Percentiles rank a stretch among this genome's conserved stretches.
Evolutionary conservation across 2,113 vertebrate genomes (phyloP).

Genomic region (Marcusenius ussheri): DNA sequence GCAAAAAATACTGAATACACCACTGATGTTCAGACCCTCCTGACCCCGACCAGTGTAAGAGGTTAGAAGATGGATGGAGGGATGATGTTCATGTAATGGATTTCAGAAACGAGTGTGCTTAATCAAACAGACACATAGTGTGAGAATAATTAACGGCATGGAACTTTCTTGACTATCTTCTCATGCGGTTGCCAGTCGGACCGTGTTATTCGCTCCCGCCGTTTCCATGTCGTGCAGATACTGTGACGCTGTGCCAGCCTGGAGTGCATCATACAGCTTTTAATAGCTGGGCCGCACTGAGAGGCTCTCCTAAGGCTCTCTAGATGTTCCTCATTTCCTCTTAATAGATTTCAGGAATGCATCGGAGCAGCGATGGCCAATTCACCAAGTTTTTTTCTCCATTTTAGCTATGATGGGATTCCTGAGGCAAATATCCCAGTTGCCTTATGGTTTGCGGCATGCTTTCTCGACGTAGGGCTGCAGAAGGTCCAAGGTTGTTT

Average conservation of each 20-base stretch:
- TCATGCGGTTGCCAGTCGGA: not conserved
- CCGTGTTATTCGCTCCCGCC: not conserved
- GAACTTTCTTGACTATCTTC: not conserved
- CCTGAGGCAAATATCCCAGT: not conserved
- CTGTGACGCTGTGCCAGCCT: not conserved
- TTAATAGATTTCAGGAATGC: constrained; percentile 7
- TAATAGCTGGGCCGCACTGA: not conserved
- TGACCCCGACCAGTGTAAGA: not conserved
- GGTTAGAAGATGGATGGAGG: not conserved
- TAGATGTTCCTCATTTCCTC: not conserved
- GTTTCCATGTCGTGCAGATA: not conserved
- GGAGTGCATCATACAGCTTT: not conserved
- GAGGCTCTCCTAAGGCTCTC: not conserved
- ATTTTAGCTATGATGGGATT: not conserved
- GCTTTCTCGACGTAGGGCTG: not conserved
- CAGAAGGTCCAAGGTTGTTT: not conserved
- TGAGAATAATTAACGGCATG: not conserved
- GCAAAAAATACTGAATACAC: not conserved
- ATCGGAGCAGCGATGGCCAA: not conserved
- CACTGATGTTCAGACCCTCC: not conserved
- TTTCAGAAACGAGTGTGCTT: not conserved
- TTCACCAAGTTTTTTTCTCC: not conserved
- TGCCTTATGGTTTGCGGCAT: not conserved
- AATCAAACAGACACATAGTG: not conserved
- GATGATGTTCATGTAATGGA: not conserved